Base-by-base conservation (phyloP, 2,797 vertebrate genomes). In the Vespertilio murinus region DNA sequence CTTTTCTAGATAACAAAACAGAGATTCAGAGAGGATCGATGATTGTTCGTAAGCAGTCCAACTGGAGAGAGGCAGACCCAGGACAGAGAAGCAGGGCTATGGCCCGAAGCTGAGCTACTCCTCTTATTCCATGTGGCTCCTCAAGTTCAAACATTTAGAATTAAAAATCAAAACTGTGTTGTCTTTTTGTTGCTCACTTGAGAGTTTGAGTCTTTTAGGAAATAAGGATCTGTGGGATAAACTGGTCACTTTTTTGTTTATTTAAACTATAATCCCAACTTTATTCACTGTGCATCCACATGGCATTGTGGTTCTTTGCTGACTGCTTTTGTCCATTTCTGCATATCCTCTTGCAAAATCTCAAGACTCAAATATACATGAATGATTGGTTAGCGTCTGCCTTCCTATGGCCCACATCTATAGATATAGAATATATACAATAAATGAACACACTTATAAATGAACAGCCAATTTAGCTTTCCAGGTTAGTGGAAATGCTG, bases 61-160 rank as follows among this genome's bases (percentile, higher is more conserved):
- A 2, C 28, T 35, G 4, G 38, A 18, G 2, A 77, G 1, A 4
- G 20, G 25, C 2, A 40, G 30, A 30, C 3, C 7, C 18, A 35
- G 14, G 3, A 71, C 49, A 2, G 49, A 12, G 35, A 80, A 54
- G 11, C 28, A 90, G 52, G 56, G 28, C 42, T 23, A 7, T 61
- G 33, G 23, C 22, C 2, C 28, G 8, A 28, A 67, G 6, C 54
- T 74, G 35, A 71, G 35, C 35, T 7, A 12, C 54, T 77, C 38
- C 54, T 54, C 11, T 38, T 42, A 74, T 18, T 42, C 38, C 73
- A 17, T 7, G 23, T 2, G 38, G 8, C 9, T 77, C 33, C n/a
- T 74, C 47, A 65, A 33, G n/a, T 61, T 67, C 25, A 90, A 77
- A 88, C 23, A 47, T 4, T 52, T 12, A 83, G 35, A 59, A 52